A percentile compares a stretch with the other conserved stretches of the same genome.
Evolutionary conservation across 2,797 vertebrate species (phyloP).

Genomic region (Vipera latastei): DNA sequence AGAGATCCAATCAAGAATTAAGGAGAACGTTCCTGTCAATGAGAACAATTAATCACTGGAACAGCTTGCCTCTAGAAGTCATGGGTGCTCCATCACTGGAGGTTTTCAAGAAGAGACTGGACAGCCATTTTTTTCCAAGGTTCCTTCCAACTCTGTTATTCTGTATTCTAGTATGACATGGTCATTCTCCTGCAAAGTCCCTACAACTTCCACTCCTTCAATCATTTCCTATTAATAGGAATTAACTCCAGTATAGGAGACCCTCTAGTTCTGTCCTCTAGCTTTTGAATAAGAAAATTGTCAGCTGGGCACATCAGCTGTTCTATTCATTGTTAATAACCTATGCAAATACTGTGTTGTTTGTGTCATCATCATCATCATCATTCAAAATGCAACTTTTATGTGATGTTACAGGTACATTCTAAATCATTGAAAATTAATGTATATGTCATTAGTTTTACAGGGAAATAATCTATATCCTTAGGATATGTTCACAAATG

Average conservation of each 20-base stretch:
- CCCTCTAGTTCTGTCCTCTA: neutral
- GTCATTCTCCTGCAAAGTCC: neutral
- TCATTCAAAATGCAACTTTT: neutral
- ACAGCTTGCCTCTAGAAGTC: too few species aligned
- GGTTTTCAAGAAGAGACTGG: too few species aligned
- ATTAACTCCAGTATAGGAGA: neutral
- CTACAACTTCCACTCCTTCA: neutral
- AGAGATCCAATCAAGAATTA: neutral
- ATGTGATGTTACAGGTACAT: neutral
- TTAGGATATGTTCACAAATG: conserved; percentile 12
- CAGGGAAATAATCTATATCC: neutral
- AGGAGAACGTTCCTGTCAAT: too few species aligned
- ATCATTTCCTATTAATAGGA: neutral
- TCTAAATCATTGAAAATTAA: neutral
- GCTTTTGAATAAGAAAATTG: neutral
- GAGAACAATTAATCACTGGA: too few species aligned
- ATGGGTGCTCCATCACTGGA: too few species aligned
- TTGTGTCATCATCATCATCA: neutral
- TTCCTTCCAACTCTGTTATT: neutral
- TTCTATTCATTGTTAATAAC: neutral
- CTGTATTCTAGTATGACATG: neutral
- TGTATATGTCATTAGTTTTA: neutral
- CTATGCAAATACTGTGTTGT: neutral
- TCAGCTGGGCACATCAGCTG: neutral
- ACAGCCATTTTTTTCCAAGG: neutral